Evolutionary conservation across 2,797 vertebrate species (phyloP).

Genomic region (Lacerta viridis): DNA sequence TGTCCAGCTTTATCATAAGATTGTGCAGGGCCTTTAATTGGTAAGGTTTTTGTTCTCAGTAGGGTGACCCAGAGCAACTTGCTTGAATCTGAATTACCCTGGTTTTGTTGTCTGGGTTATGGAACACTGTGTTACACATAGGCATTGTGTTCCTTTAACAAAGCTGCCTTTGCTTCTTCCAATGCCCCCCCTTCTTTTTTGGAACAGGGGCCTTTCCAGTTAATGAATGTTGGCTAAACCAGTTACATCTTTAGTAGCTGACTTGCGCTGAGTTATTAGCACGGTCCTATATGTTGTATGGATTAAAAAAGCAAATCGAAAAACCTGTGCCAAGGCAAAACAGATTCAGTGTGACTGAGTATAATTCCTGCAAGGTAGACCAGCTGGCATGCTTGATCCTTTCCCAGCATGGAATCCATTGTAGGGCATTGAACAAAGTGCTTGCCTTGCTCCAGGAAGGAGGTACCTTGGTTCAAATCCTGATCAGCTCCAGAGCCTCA

Average conservation of each 20-base stretch:
- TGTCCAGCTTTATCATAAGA: conserved; percentile 57
- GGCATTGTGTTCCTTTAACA: neutral
- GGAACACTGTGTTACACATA: neutral
- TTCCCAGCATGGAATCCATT: neutral
- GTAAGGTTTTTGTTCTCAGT: conserved; percentile 25
- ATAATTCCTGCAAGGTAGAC: neutral
- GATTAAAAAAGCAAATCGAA: neutral
- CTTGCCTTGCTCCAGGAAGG: too few species aligned
- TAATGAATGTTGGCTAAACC: neutral
- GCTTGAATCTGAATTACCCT: conserved; percentile 17
- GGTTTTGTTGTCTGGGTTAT: conserved; percentile 5
- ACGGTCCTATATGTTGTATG: neutral
- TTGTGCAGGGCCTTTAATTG: conserved; percentile 35
- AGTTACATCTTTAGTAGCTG: neutral
- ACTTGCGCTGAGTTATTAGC: neutral
- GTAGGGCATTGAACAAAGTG: neutral
- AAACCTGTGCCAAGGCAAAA: neutral
- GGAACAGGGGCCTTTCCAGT: conserved; percentile 8
- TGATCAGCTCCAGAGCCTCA: neutral
- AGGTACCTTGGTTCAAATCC: neutral
- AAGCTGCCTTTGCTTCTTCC: neutral
- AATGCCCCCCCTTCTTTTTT: neutral
- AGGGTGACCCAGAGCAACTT: conserved; percentile 28
- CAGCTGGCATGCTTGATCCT: neutral
- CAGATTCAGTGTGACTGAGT: neutral